These are phyloP conservation scores for Tipula unca DNA, from an alignment of 2,888 invertebrate species.

Conservation along the genomic window DNA sequence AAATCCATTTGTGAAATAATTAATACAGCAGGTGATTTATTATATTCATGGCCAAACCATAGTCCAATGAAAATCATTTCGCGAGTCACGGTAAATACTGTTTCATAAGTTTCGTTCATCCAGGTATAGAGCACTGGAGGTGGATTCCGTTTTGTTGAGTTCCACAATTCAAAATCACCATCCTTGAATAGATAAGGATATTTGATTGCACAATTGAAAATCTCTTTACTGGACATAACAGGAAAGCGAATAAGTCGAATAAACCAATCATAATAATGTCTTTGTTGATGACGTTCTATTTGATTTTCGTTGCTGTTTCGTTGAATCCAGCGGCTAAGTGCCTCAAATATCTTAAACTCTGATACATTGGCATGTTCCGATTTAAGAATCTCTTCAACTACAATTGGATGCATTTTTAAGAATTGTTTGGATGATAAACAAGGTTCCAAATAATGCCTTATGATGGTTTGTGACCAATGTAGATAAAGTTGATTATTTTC, in stretches of 20 bases:
- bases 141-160: neutral
- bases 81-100: neutral
- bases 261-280: neutral
- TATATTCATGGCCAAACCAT: neutral
- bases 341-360: neutral
- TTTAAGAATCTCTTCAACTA: neutral
- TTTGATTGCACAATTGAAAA: neutral
- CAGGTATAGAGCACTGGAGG: neutral
- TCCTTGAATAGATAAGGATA: neutral
- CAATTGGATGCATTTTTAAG: neutral
- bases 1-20: too few species aligned
- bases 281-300: neutral
- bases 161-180: too few species aligned
- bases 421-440: neutral
- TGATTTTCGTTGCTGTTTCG: neutral
- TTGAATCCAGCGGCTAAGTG: neutral
- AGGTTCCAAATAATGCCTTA: neutral
- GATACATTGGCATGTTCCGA: neutral
- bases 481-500: neutral
- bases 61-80: neutral
- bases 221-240: neutral
- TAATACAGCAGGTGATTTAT: neutral
- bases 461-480: neutral
- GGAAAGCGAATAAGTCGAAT: neutral
- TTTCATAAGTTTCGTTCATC: neutral